Evolutionary conservation across 2,797 vertebrate genomes (phyloP), one percentile per base, ranked within the genome.

Genomic region (Epinephelus malabaricus): DNA sequence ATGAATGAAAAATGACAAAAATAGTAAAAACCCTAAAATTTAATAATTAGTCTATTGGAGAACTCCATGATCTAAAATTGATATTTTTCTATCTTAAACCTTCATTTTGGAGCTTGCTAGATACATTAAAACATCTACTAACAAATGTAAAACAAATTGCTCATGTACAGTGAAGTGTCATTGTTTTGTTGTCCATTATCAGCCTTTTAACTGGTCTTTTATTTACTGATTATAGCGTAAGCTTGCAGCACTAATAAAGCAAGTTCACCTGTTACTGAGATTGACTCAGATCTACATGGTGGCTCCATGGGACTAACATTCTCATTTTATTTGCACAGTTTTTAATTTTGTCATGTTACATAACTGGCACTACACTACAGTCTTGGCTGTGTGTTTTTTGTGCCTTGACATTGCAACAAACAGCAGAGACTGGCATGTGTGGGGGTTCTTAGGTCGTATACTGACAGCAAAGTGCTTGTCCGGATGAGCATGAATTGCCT

Each of bases 11-110:
- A 85, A 83, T 61, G 47, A 85, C 66, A 78, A 81, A 77, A 89
- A 79, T 71, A 85, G 70, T 86, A 91, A 85, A 90, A 91, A 89
- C 49, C 13, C 76, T 87, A 85, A 79, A 12, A 68, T 87, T 81
- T 67, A 56, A 68, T 76, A 69, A 69, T 67, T 11, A 50, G 13
- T 8, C 61, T 82, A 73, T 79, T 8, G 21, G 13, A 76, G 60
- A 76, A 72, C 51, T 61, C 43, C 49, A 64, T 70, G 19, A 64
- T 73, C 78, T 83, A 89, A 76, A 7, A 64, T 54, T 54, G 8
- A 58, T 55, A 19, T 65, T 30, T 38, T 49, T 67, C 34, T 8
- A 50, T 53, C n/a, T 72, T 79, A 50, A 71, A 67, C 66, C 27
- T 66, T 69, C 1, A 73, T 80, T 69, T 59, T 58, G 19, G 50